Evolutionary conservation across 1,140 invertebrate genomes (phyloP).

Genomic region (Papilio dardanus): DNA sequence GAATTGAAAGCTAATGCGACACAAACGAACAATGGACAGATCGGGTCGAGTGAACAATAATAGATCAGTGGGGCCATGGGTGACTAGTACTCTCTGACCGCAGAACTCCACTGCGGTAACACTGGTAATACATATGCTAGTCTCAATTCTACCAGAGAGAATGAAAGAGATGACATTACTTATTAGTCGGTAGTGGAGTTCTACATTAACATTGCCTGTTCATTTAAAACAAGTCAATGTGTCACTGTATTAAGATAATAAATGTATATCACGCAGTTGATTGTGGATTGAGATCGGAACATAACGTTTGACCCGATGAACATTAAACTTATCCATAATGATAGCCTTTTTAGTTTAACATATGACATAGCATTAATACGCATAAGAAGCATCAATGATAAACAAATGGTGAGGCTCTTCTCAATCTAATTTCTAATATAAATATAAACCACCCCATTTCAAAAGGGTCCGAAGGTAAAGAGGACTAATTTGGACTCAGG

Average conservation of each 20-base stretch:
- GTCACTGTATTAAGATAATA: conserved; percentile 9
- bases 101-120: not conserved
- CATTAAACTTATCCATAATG: not conserved
- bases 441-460: no score
- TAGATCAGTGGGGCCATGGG: conserved; percentile 7
- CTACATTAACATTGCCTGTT: not conserved
- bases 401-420: not conserved
- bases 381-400: not conserved
- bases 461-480: no score
- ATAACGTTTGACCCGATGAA: conserved; percentile 21
- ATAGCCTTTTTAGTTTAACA: not conserved
- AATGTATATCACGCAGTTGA: conserved; percentile 27
- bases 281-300: conserved; percentile 8
- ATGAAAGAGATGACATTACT: not conserved
- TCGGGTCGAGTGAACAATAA: conserved; percentile 9
- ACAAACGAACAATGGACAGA: conserved; percentile 2
- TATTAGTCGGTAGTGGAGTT: not conserved
- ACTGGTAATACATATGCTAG: not conserved
- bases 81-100: not conserved
- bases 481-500: no score
- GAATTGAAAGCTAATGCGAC: not conserved
- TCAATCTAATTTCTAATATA: no score
- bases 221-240: not conserved
- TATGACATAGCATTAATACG: not conserved
- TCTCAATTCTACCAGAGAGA: not conserved